These are phyloP conservation scores for Chalcosyrphus nemorum DNA, from an alignment of 2,888 invertebrate species.

Conservation along the genomic window DNA sequence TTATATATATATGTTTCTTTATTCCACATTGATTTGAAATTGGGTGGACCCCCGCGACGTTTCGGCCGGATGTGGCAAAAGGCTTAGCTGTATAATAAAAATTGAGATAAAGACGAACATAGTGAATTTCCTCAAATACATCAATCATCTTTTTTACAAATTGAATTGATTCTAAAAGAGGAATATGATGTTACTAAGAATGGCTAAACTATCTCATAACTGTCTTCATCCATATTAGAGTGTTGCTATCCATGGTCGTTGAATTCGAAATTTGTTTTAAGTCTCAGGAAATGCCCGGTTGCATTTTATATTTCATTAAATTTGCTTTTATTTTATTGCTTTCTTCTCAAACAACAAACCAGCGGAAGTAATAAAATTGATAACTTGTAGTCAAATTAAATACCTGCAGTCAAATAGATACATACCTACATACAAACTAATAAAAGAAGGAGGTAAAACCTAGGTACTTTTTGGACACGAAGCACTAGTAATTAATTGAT, in stretches of 20 bases:
- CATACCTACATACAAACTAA: too few relatives aligned
- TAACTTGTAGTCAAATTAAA: not conserved
- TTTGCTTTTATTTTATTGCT: not conserved
- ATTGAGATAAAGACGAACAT: not conserved
- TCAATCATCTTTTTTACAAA: not conserved
- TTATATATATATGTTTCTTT: conserved; percentile 47
- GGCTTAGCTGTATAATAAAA: conserved; percentile 1
- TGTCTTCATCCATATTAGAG: too few relatives aligned
- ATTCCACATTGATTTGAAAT: conserved; percentile 24
- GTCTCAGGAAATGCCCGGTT: not conserved
- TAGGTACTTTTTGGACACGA: too few relatives aligned
- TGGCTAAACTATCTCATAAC: too few relatives aligned
- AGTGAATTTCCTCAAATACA: not conserved
- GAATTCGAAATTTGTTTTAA: too few relatives aligned
- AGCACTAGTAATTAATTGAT: not conserved
- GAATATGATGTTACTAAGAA: too few relatives aligned
- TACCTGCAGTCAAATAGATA: not conserved
- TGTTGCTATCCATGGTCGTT: too few relatives aligned
- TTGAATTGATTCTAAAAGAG: not conserved
- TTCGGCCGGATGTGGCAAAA: conserved; percentile 24
- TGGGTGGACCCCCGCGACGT: conserved; percentile 24
- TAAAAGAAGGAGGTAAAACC: too few relatives aligned
- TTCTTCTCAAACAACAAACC: not conserved
- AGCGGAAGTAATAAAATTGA: not conserved
- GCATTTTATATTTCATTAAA: not conserved